Percentiles rank a stretch among this genome's conserved stretches.
Conservation (phyloP, 2,888 invertebrate genomes). For the Hirtodrosophila duncani region DNA sequence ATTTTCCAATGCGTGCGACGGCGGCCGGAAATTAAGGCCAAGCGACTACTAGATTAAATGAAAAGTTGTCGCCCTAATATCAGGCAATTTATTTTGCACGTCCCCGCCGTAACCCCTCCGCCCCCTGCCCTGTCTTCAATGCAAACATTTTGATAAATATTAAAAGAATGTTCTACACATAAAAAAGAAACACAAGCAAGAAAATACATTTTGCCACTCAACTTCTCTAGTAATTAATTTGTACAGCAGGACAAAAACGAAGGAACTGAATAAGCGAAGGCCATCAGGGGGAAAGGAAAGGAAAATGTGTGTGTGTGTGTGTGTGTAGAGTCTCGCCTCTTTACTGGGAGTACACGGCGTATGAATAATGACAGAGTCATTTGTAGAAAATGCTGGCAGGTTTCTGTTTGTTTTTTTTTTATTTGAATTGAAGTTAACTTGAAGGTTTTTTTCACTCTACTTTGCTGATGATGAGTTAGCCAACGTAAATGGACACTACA, state of each 20-base stretch:
- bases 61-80: slow-evolving; percentile 71
- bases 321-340: slow-evolving; percentile 24
- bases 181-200: slow-evolving; percentile 42
- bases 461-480: slow-evolving; percentile 29
- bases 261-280: slow-evolving; percentile 32
- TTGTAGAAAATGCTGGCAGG: slow-evolving; percentile 54
- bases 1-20: slow-evolving; percentile 60
- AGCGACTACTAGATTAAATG: slow-evolving; percentile 49
- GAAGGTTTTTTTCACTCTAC: slow-evolving; percentile 1
- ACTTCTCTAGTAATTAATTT: slow-evolving; percentile 69
- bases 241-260: slow-evolving; percentile 38
- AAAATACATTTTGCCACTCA: slow-evolving; percentile 67
- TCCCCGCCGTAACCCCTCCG: too few species aligned
- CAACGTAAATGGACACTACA: too few species aligned
- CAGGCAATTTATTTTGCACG: slow-evolving; percentile 69
- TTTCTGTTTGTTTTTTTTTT: too few species aligned
- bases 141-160: slow-evolving; percentile 58
- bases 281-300: not conserved
- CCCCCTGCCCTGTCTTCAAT: slow-evolving; percentile 44
- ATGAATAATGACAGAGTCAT: slow-evolving; percentile 69
- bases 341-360: slow-evolving; percentile 36
- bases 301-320: slow-evolving; percentile 25
- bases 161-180: slow-evolving; percentile 31
- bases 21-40: slow-evolving; percentile 68
- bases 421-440: slow-evolving; percentile 43